Conservation (phyloP, 2,888 invertebrate genomes). For the Morpho helenor region DNA sequence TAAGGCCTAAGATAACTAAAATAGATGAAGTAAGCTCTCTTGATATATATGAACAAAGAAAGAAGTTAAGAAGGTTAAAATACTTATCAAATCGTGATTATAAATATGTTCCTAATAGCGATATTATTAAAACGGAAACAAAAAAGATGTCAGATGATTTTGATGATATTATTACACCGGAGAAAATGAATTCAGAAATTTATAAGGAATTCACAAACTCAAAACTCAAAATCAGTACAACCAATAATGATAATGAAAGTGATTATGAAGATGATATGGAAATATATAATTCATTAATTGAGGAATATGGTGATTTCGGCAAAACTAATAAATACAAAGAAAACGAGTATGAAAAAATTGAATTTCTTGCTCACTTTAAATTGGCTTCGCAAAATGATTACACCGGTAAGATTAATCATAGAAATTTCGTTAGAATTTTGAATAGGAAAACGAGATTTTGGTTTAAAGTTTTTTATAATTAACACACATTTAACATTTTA, state of each 20-base stretch:
- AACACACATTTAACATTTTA: too few relatives aligned
- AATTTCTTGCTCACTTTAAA: constrained; percentile 81
- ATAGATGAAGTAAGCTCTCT: constrained; percentile 64
- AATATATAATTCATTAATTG: constrained; percentile 73
- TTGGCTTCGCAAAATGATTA: constrained; percentile 80
- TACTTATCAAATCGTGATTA: constrained; percentile 49
- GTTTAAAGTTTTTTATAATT: constrained; percentile 9
- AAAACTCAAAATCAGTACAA: constrained; percentile 51
- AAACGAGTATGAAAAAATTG: constrained; percentile 68
- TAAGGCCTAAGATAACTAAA: constrained; percentile 48
- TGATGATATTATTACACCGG: constrained; percentile 59
- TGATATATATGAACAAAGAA: constrained; percentile 76
- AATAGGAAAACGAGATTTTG: too few relatives aligned
- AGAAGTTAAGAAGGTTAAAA: constrained; percentile 63
- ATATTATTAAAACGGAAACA: constrained; percentile 36
- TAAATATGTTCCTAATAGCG: constrained; percentile 36
- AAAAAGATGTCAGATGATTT: constrained; percentile 39
- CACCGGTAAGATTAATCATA: constrained; percentile 71
- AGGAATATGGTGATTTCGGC: constrained; percentile 45
- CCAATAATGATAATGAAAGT: constrained; percentile 62
- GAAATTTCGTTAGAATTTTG: background rate
- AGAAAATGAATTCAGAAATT: constrained; percentile 60
- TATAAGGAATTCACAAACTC: constrained; percentile 56
- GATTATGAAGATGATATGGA: constrained; percentile 73
- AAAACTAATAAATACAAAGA: constrained; percentile 36